Evolutionary conservation across 2,797 vertebrate genomes (phyloP).

Genomic region (Channallabes apus): DNA sequence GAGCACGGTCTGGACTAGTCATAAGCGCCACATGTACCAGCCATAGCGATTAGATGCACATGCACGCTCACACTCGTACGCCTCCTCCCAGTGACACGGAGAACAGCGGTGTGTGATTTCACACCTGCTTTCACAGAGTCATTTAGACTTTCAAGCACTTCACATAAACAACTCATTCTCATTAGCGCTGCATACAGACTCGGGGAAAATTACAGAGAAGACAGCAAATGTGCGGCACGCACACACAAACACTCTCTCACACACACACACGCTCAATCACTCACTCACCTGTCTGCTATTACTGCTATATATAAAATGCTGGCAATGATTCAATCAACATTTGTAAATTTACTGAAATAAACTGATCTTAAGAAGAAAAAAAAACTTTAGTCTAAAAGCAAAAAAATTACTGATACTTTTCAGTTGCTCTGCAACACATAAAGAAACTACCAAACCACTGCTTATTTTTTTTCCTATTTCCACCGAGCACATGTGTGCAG

Average conservation of each 20-base stretch:
- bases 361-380: no score
- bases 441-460: neutral
- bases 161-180: conserved; percentile 73
- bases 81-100: conserved; percentile 1
- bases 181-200: conserved; percentile 64
- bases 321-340: neutral
- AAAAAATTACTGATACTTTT: no score
- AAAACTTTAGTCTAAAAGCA: neutral
- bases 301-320: neutral
- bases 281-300: neutral
- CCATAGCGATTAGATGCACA: neutral
- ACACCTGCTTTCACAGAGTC: conserved; percentile 67
- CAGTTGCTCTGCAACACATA: neutral
- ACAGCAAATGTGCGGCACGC: neutral
- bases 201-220: neutral
- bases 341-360: neutral
- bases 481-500: neutral
- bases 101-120: conserved; percentile 49
- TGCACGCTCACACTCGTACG: neutral
- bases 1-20: neutral
- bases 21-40: neutral
- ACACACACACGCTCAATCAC: conserved; percentile 3
- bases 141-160: conserved; percentile 72
- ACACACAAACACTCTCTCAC: neutral
- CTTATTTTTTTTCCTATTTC: neutral